Conservation (phyloP, 2,797 vertebrate species). For the Acridotheres tristis region DNA sequence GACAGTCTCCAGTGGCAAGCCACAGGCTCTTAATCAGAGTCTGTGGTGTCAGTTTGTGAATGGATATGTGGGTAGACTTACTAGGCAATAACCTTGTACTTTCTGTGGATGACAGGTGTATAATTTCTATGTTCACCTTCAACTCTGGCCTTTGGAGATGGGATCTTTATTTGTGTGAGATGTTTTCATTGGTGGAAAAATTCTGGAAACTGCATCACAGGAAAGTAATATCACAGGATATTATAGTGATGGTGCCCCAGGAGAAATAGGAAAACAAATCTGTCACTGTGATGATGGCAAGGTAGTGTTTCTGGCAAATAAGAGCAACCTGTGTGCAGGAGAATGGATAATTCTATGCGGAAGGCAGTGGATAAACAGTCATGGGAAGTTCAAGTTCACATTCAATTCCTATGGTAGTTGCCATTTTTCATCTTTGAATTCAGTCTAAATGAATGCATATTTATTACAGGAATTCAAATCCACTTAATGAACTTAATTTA, state of each 20-base stretch:
- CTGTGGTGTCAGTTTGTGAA: neutral
- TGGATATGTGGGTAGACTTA: neutral
- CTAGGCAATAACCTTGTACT: neutral
- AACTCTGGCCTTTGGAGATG: neutral
- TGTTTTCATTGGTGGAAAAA: neutral
- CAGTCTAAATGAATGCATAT: neutral
- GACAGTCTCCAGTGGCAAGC: neutral
- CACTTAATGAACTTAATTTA: neutral
- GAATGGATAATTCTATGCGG: neutral
- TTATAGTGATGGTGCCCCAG: neutral
- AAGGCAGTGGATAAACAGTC: neutral
- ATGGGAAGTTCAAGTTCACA: neutral
- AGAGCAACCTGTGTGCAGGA: neutral
- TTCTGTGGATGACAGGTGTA: neutral
- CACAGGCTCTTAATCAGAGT: neutral
- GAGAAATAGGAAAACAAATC: neutral
- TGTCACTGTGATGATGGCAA: neutral
- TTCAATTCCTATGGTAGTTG: neutral
- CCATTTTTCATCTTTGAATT: slow-evolving; percentile 15
- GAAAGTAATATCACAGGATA: neutral
- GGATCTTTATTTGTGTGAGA: neutral
- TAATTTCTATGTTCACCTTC: neutral
- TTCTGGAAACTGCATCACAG: neutral
- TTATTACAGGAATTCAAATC: slow-evolving; percentile 1
- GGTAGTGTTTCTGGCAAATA: neutral